A percentile compares a stretch with the other conserved stretches of the same genome.
These are phyloP conservation scores for Anaspis maculata DNA, from an alignment of 2,888 invertebrate genomes.

Conservation along the genomic window DNA sequence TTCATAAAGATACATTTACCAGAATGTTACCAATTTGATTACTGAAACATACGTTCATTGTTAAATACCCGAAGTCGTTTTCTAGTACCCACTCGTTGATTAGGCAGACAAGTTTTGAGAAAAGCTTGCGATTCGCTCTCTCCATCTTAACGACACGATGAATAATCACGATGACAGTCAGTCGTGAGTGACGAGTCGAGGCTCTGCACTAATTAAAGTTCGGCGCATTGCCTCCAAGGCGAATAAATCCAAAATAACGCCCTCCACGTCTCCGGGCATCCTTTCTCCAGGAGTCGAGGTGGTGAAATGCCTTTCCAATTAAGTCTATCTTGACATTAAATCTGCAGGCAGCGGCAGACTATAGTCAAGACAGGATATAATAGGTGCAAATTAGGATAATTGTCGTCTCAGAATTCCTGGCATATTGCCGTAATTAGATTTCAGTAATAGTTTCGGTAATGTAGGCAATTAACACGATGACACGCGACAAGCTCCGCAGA, in stretches of 20 bases:
- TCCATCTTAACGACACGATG: too few relatives aligned
- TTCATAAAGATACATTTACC: too few relatives aligned
- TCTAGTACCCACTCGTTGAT: too few relatives aligned
- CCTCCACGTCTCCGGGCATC: background rate
- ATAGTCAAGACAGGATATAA: constrained; percentile 33
- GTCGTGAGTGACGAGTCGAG: too few relatives aligned
- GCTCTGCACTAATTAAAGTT: constrained; percentile 4
- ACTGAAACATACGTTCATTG: too few relatives aligned
- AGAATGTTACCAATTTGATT: too few relatives aligned
- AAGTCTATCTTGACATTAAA: constrained; percentile 35
- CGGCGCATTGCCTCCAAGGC: background rate
- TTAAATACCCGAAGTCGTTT: too few relatives aligned
- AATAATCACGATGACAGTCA: too few relatives aligned
- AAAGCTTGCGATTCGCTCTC: too few relatives aligned
- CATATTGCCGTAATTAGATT: constrained; percentile 42
- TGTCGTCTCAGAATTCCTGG: constrained; percentile 40
- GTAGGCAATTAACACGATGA: constrained; percentile 38
- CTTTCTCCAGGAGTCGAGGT: constrained; percentile 1
- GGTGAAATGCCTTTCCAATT: constrained; percentile 29
- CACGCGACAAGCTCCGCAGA: constrained; percentile 34
- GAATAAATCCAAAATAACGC: constrained; percentile 4
- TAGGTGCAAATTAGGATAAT: constrained; percentile 42
- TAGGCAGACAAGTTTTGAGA: too few relatives aligned
- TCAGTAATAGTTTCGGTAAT: constrained; percentile 40
- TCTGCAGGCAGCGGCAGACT: constrained; percentile 25